These are phyloP conservation scores for Melanotus villosus DNA, from an alignment of 2,888 invertebrate genomes.

Conservation along the genomic window DNA sequence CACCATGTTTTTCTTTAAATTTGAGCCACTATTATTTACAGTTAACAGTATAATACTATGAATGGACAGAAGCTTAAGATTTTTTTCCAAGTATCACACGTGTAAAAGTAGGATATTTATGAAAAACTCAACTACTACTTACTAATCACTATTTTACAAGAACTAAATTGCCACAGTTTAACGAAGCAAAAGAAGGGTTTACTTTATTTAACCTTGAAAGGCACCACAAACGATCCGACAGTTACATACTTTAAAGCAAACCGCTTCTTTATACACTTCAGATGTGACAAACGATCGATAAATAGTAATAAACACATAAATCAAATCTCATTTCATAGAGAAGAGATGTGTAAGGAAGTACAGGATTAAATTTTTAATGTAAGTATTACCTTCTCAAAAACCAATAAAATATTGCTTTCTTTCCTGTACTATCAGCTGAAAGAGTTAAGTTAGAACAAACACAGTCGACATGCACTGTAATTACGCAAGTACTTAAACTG, in stretches of 20 bases:
- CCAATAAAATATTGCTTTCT: constrained; percentile 10
- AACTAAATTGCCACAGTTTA: background rate
- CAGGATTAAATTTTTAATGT: background rate
- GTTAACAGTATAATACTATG: constrained; percentile 35
- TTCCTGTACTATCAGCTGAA: constrained; percentile 4
- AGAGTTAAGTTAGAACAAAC: background rate
- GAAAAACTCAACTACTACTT: background rate
- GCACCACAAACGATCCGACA: constrained; percentile 17
- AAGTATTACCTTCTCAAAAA: background rate
- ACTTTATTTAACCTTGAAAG: constrained; percentile 8
- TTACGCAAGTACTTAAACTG: no score
- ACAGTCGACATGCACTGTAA: background rate
- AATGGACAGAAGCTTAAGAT: constrained; percentile 47
- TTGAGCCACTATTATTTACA: constrained; percentile 47
- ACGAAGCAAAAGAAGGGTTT: background rate
- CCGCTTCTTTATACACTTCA: background rate
- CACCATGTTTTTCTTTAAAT: constrained; percentile 34
- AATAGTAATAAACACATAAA: background rate
- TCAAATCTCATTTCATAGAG: background rate
- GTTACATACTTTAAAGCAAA: background rate
- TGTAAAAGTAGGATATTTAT: constrained; percentile 38
- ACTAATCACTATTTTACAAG: background rate
- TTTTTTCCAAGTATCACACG: constrained; percentile 44
- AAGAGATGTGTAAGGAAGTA: background rate
- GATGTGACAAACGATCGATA: background rate